These are phyloP conservation scores for Mormyrus lacerda DNA, from an alignment of 2,113 vertebrate genomes.

Conservation along the genomic window DNA sequence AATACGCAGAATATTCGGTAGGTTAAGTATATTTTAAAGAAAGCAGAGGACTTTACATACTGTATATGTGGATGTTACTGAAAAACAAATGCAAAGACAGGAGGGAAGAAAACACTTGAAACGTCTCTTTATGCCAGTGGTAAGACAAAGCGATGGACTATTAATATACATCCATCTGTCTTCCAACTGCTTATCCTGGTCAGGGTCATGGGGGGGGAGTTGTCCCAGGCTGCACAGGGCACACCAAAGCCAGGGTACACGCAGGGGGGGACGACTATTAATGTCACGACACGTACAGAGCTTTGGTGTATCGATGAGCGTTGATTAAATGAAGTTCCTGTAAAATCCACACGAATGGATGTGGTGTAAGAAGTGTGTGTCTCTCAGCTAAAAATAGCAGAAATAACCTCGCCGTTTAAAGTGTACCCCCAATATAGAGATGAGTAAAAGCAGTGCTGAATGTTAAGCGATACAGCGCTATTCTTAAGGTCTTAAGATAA, in stretches of 20 bases:
- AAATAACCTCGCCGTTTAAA: neutral
- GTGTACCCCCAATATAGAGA: neutral
- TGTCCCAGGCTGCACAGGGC: neutral
- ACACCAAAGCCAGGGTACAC: neutral
- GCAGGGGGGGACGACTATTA: neutral
- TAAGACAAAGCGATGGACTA: neutral
- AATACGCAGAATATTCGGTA: neutral
- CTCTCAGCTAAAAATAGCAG: neutral
- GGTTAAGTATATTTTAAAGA: neutral
- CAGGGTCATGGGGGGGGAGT: neutral
- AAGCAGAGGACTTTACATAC: neutral
- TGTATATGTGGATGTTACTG: neutral
- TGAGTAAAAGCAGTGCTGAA: neutral
- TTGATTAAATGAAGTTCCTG: neutral
- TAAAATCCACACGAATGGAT: neutral
- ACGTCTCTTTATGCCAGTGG: neutral
- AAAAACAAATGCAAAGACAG: neutral
- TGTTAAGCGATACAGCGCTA: neutral
- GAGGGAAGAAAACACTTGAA: neutral
- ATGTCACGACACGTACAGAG: neutral
- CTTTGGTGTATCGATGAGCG: neutral
- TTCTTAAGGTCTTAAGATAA: neutral
- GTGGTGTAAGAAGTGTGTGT: neutral
- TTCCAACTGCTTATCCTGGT: neutral
- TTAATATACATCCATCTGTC: neutral